Evolutionary conservation across 2,113 vertebrate species (phyloP).

Genomic region (Ceratotherium simum): DNA sequence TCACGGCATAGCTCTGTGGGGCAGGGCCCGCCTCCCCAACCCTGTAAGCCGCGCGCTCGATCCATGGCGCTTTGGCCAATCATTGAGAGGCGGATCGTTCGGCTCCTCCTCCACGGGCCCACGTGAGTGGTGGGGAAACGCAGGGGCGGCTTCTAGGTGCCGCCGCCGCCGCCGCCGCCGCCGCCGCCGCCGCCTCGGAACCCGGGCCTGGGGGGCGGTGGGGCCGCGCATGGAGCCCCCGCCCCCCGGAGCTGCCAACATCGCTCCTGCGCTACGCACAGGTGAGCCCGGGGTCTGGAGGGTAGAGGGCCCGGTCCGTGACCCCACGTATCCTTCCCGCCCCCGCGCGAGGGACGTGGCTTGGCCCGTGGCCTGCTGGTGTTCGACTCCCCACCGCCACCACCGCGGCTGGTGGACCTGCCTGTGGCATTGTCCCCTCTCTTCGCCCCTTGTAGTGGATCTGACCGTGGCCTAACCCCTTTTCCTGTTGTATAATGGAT

Average conservation of each 20-base stretch:
- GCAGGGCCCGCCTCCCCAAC: background rate
- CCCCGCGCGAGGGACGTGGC: slow-evolving; percentile 68
- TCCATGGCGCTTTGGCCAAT: slow-evolving; percentile 42
- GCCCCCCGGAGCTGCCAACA: slow-evolving; percentile 78
- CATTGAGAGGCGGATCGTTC: background rate
- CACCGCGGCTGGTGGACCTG: background rate
- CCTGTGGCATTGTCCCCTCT: slow-evolving; percentile 15
- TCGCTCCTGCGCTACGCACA: slow-evolving; percentile 62
- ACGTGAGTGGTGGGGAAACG: slow-evolving; percentile 76
- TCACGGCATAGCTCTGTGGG: background rate
- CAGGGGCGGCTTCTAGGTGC: slow-evolving; percentile 77
- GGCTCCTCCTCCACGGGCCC: slow-evolving; percentile 44
- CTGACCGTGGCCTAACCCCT: slow-evolving; percentile 65
- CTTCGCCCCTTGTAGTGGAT: slow-evolving; percentile 49
- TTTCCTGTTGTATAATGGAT: slow-evolving; percentile 70
- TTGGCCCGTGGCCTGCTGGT: slow-evolving; percentile 57
- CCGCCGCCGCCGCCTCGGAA: slow-evolving; percentile 45
- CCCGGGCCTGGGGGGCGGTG: slow-evolving; percentile 78
- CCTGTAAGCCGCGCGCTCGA: background rate
- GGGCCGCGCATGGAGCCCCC: slow-evolving; percentile 83
- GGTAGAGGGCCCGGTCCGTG: slow-evolving; percentile 44
- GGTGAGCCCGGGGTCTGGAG: slow-evolving; percentile 76
- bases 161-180: background rate
- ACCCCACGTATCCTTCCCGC: slow-evolving; percentile 75
- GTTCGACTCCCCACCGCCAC: slow-evolving; percentile 23